A percentile compares a stretch with the other conserved stretches of the same genome.
phyloP scores from a whole-genome alignment of 2,888 invertebrate genomes.

The Argyra leucocephala region DNA sequence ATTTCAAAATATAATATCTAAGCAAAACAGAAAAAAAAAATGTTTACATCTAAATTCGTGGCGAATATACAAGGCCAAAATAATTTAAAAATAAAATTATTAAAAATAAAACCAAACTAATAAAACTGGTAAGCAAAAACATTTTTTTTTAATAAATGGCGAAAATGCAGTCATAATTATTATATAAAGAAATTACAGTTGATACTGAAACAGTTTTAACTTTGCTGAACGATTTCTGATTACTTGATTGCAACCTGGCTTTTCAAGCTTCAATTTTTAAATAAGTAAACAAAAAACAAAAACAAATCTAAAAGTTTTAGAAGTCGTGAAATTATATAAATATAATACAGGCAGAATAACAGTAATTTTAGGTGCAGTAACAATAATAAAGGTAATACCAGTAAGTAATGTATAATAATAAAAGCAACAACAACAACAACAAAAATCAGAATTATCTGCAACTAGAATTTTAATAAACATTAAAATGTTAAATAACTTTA shows the following conservation, averaged over 20 bases:
- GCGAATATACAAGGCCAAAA: background rate
- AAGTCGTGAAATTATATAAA: slow-evolving; percentile 4
- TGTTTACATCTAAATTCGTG: background rate
- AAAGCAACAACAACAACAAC: too few species aligned
- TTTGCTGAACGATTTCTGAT: too few species aligned
- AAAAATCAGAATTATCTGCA: too few species aligned
- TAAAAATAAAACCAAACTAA: background rate
- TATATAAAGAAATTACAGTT: background rate
- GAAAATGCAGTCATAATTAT: background rate
- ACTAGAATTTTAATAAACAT: too few species aligned
- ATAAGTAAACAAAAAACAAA: background rate
- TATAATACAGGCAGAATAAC: background rate
- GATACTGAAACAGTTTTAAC: background rate
- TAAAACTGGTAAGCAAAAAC: background rate
- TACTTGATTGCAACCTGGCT: too few species aligned
- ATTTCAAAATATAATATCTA: background rate
- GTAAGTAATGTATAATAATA: too few species aligned
- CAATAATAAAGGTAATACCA: background rate
- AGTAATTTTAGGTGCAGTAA: background rate
- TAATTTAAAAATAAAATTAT: too few species aligned
- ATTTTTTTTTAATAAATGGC: background rate
- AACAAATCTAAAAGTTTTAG: background rate
- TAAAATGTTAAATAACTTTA: too few species aligned
- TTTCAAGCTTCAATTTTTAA: too few species aligned
- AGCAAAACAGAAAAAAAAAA: background rate